Conservation (phyloP, 2,888 invertebrate species). For the Andrena flavipes region DNA sequence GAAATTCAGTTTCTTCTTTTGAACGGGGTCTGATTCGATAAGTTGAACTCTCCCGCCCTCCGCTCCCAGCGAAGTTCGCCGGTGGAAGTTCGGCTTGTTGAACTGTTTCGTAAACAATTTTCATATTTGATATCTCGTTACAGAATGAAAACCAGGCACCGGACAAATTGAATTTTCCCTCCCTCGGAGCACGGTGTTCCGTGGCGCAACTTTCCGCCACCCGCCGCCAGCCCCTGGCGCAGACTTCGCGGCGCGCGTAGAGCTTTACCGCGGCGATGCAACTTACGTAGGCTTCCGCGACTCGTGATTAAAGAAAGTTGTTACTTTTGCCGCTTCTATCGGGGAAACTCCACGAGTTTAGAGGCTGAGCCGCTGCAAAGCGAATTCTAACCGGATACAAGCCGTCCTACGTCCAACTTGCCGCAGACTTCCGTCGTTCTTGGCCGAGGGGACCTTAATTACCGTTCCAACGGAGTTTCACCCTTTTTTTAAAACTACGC, state of each 20-base stretch:
- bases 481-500: background rate
- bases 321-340: constrained; percentile 25
- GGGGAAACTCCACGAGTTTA: constrained; percentile 9
- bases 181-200: background rate
- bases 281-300: constrained; percentile 22
- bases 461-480: background rate
- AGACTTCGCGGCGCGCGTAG: background rate
- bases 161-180: constrained; percentile 45
- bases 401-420: constrained; percentile 6
- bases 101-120: constrained; percentile 54
- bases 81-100: constrained; percentile 28
- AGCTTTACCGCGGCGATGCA: constrained; percentile 15
- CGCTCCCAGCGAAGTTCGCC: background rate
- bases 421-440: constrained; percentile 18
- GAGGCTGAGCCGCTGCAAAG: constrained; percentile 23
- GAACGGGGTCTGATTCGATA: constrained; percentile 13
- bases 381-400: constrained; percentile 24
- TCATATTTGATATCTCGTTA: constrained; percentile 54
- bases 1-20: constrained; percentile 15
- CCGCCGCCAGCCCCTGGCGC: background rate
- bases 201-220: constrained; percentile 9
- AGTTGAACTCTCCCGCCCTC: background rate
- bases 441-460: constrained; percentile 20
- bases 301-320: constrained; percentile 44
- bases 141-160: constrained; percentile 46